These are phyloP conservation scores for Acronicta leporina DNA, from an alignment of 2,888 invertebrate genomes.

Conservation along the genomic window DNA sequence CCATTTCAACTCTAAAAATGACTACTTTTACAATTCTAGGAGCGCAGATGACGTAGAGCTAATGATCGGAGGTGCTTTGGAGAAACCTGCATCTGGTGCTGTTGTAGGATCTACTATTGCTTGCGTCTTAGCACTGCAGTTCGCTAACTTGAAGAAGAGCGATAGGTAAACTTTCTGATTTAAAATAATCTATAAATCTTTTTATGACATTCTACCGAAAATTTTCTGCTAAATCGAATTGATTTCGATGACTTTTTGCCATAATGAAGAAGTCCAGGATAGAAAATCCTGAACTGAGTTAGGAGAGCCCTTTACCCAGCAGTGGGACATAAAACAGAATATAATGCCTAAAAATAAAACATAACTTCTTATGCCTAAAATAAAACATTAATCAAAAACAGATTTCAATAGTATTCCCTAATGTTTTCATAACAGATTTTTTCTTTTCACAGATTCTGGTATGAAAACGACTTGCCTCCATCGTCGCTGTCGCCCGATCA, in stretches of 20 bases:
- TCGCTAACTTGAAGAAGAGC: conserved; percentile 94
- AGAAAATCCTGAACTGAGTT: too few species aligned
- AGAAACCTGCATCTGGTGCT: conserved; percentile 93
- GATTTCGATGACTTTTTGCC: too few species aligned
- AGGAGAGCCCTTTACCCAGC: too few species aligned
- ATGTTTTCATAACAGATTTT: background rate
- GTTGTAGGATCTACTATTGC: conserved; percentile 96
- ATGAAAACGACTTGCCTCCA: conserved; percentile 97
- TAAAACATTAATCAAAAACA: too few species aligned
- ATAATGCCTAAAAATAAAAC: too few species aligned
- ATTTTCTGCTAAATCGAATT: too few species aligned
- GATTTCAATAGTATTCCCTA: too few species aligned
- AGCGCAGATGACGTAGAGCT: conserved; percentile 94
- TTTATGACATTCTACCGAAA: too few species aligned
- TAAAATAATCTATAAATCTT: background rate
- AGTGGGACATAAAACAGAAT: too few species aligned
- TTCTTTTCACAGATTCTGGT: conserved; percentile 93
- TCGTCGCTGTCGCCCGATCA: conserved; percentile 94
- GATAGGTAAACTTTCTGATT: conserved; percentile 87
- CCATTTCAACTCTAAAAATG: background rate
- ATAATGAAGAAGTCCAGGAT: too few species aligned
- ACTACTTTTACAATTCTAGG: conserved; percentile 68
- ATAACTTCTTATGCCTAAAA: too few species aligned
- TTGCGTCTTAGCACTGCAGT: conserved; percentile 95
- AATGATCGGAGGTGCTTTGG: conserved; percentile 94